Conservation (phyloP, 1,140 invertebrate species). For the Ostrea denselamellosa region DNA sequence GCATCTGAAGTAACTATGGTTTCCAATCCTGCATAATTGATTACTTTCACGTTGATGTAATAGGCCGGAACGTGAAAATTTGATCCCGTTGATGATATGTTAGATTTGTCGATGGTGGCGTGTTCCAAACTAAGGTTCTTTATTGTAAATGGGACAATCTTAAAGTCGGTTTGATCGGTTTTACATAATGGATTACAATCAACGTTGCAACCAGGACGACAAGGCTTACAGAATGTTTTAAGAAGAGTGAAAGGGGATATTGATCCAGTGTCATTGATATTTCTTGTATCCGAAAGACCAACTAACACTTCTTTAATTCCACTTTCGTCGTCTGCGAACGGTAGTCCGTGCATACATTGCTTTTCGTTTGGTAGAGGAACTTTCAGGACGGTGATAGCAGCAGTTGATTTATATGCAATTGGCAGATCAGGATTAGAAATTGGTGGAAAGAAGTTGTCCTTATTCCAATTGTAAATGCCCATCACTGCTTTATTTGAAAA, state of each 20-base stretch:
- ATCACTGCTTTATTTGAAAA: not conserved
- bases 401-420: conserved; percentile 41
- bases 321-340: conserved; percentile 51
- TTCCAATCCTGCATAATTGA: conserved; percentile 57
- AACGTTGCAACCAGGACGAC: conserved; percentile 26
- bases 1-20: conserved; percentile 51
- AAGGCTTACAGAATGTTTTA: conserved; percentile 33
- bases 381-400: conserved; percentile 8
- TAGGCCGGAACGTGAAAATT: conserved; percentile 47
- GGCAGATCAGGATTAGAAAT: conserved; percentile 36
- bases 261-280: conserved; percentile 41
- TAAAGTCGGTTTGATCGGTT: not conserved
- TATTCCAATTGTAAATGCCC: conserved; percentile 45
- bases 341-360: conserved; percentile 47
- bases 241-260: conserved; percentile 6
- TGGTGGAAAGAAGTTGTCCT: conserved; percentile 45
- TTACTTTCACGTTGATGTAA: conserved; percentile 53
- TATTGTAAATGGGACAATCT: conserved; percentile 1
- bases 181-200: conserved; percentile 40
- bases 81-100: conserved; percentile 29
- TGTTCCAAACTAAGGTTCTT: not conserved
- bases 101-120: not conserved
- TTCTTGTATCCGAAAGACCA: conserved; percentile 49
- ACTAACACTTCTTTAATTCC: conserved; percentile 54
- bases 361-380: conserved; percentile 33